phyloP scores from a whole-genome alignment of 2,888 invertebrate species.

The Acrobasis repandana region DNA sequence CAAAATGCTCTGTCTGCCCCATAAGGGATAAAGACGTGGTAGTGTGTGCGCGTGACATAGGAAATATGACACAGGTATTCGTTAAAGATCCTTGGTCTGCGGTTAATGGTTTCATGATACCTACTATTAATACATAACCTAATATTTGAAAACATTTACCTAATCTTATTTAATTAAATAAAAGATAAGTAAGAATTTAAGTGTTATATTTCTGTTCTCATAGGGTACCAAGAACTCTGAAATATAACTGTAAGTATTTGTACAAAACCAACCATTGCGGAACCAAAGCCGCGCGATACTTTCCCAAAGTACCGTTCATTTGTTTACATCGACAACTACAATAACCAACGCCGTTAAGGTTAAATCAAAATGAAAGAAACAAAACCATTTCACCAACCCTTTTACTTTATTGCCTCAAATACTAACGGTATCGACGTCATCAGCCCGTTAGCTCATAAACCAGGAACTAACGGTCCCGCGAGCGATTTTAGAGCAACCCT shows the following conservation, averaged over 20 bases:
- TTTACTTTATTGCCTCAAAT: constrained; percentile 59
- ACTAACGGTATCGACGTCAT: constrained; percentile 50
- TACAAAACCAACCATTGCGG: neutral
- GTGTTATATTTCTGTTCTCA: too few species aligned
- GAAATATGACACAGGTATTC: too few species aligned
- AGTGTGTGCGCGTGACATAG: too few species aligned
- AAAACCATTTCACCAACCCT: constrained; percentile 29
- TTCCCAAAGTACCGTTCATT: neutral
- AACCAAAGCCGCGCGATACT: neutral
- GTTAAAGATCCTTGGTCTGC: too few species aligned
- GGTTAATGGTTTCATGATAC: too few species aligned
- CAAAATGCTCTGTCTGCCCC: too few species aligned
- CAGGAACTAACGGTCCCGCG: constrained; percentile 60
- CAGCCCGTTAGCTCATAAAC: constrained; percentile 52
- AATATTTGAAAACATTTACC: too few species aligned
- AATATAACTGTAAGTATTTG: neutral
- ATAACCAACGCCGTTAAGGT: constrained; percentile 6
- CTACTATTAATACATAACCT: too few species aligned
- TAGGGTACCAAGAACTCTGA: too few species aligned
- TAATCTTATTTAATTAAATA: too few species aligned
- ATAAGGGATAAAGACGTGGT: too few species aligned
- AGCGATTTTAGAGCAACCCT: constrained; percentile 76
- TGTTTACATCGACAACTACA: constrained; percentile 8
- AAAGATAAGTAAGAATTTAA: too few species aligned
- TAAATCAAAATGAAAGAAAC: constrained; percentile 27